Conservation (phyloP, 2,113 vertebrate species). For the Lutjanus erythropterus region DNA sequence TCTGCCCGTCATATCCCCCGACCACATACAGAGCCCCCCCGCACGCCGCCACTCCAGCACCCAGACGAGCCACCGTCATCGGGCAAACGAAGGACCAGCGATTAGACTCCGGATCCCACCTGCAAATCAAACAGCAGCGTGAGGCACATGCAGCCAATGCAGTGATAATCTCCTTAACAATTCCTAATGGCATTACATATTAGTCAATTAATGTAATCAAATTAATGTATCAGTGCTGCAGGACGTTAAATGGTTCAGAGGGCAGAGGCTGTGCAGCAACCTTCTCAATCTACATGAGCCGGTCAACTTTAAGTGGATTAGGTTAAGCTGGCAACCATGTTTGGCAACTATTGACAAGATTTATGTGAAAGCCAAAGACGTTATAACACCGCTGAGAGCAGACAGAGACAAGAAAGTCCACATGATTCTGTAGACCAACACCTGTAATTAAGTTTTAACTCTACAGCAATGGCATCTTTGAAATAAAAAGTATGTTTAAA, state of each 20-base stretch:
- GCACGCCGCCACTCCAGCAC: slow-evolving; percentile 83
- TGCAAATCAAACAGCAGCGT: slow-evolving; percentile 59
- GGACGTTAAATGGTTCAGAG: slow-evolving; percentile 1
- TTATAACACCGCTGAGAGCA: slow-evolving; percentile 7
- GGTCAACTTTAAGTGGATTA: slow-evolving; percentile 72
- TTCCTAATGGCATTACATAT: background rate
- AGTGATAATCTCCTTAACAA: background rate
- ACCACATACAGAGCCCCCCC: slow-evolving; percentile 85
- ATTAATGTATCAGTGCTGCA: background rate
- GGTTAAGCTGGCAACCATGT: slow-evolving; percentile 60
- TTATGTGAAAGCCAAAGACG: slow-evolving; percentile 51
- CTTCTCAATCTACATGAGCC: slow-evolving; percentile 40
- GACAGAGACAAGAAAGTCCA: slow-evolving; percentile 12
- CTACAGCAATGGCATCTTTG: too few relatives aligned
- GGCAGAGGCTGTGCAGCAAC: background rate
- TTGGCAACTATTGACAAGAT: slow-evolving; percentile 64
- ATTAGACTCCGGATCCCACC: slow-evolving; percentile 87
- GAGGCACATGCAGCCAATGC: background rate
- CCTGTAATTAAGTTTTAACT: background rate
- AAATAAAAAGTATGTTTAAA: background rate
- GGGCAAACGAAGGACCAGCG: slow-evolving; percentile 84
- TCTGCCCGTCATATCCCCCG: slow-evolving; percentile 86
- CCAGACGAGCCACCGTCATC: slow-evolving; percentile 86
- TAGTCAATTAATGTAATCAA: slow-evolving; percentile 2
- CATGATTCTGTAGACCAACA: background rate